A percentile compares a stretch with the other conserved stretches of the same genome.
These are phyloP conservation scores for Mus minutoides DNA, from an alignment of 2,797 vertebrate genomes.

Conservation along the genomic window DNA sequence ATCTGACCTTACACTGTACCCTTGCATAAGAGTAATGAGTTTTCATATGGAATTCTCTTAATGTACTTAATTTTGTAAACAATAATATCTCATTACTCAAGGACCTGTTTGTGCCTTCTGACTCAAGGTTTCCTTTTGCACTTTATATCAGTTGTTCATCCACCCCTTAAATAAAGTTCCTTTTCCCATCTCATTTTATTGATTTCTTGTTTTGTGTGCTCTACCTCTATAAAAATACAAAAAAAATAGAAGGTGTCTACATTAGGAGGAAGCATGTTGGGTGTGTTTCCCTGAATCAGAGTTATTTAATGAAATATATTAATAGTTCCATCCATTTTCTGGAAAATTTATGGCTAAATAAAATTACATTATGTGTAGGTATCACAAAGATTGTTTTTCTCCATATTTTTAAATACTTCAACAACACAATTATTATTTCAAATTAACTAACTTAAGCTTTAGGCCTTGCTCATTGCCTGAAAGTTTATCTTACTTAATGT, in stretches of 20 bases:
- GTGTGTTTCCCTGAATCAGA: neutral
- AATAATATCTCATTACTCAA: fast-evolving
- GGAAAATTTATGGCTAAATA: neutral
- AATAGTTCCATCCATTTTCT: neutral
- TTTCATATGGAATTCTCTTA: neutral
- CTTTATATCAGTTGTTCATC: neutral
- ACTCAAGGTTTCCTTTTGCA: neutral
- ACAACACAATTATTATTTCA: neutral
- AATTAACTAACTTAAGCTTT: neutral
- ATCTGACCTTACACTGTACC: neutral
- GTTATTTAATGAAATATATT: neutral
- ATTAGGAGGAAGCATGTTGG: neutral
- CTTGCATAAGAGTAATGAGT: neutral
- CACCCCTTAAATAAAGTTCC: neutral
- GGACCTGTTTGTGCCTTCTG: neutral
- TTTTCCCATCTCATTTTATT: too few species aligned
- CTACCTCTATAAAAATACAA: neutral
- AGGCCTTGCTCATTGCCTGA: neutral
- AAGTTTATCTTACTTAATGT: neutral
- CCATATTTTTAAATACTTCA: neutral
- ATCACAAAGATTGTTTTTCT: neutral
- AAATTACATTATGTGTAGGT: neutral
- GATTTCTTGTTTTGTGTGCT: neutral
- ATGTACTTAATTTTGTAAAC: neutral
- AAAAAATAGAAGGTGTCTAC: neutral